Conservation (phyloP, 2,797 vertebrate genomes). For the Enteromius thamalakanensis region DNA sequence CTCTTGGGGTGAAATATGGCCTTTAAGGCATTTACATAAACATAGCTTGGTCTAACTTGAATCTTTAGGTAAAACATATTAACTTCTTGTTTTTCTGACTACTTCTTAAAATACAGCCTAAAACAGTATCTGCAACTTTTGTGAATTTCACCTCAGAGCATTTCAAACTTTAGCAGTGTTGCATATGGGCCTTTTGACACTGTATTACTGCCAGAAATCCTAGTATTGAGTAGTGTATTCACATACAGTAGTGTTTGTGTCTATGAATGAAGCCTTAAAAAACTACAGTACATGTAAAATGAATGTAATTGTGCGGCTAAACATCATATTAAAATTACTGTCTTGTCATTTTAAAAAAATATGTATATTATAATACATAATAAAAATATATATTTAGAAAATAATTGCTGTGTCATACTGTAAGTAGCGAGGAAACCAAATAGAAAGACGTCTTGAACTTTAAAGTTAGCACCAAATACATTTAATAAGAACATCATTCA, state of each 20-base stretch:
- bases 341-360: not conserved
- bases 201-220: not conserved
- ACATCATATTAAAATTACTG: not conserved
- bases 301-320: slow-evolving; percentile 2
- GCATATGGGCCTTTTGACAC: not conserved
- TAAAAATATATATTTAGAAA: slow-evolving; percentile 17
- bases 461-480: not conserved
- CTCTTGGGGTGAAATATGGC: not conserved
- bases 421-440: not conserved
- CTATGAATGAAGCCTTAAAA: not conserved
- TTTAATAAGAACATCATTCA: not conserved
- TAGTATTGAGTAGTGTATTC: not conserved
- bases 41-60: not conserved
- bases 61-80: not conserved
- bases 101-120: not conserved
- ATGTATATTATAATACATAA: not conserved
- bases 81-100: not conserved
- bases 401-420: not conserved
- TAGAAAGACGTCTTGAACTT: not conserved
- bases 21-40: not conserved
- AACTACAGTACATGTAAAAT: not conserved
- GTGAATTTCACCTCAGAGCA: not conserved
- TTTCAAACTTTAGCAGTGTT: not conserved
- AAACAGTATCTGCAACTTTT: not conserved
- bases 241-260: not conserved